Conservation (phyloP, 2,113 vertebrate species). For the Tursiops truncatus region DNA sequence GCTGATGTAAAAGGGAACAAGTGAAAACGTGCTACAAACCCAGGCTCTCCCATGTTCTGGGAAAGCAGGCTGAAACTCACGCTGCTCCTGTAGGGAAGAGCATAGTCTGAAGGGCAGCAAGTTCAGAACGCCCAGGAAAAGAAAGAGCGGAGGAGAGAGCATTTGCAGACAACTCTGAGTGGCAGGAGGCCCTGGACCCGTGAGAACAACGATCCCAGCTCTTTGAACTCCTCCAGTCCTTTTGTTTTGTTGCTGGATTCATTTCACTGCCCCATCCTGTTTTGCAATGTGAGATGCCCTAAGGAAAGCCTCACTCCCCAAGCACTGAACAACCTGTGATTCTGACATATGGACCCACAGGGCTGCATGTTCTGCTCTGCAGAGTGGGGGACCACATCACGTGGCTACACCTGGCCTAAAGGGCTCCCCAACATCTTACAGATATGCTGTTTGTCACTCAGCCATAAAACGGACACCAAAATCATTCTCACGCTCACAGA, state of each 20-base stretch:
- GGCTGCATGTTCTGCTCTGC: background rate
- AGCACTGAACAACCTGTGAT: background rate
- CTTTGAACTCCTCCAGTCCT: background rate
- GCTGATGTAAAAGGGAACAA: background rate
- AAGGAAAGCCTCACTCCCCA: background rate
- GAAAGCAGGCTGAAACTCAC: background rate
- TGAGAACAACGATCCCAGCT: background rate
- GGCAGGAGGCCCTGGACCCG: background rate
- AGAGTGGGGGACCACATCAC: background rate
- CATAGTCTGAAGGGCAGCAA: background rate
- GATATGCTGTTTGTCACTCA: background rate
- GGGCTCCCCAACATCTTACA: background rate
- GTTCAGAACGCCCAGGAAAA: background rate
- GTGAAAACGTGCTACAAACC: background rate
- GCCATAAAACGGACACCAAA: background rate
- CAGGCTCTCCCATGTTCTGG: background rate
- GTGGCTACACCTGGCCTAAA: background rate
- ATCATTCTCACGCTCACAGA: background rate
- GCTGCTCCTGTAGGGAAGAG: fast-evolving
- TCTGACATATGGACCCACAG: background rate
- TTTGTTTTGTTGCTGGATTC: background rate
- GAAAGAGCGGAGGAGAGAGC: background rate
- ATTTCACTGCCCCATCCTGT: background rate
- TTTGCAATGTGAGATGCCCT: background rate
- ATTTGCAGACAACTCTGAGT: background rate